Evolutionary conservation across 2,888 invertebrate species (phyloP).

Genomic region (Volucella zonaria): DNA sequence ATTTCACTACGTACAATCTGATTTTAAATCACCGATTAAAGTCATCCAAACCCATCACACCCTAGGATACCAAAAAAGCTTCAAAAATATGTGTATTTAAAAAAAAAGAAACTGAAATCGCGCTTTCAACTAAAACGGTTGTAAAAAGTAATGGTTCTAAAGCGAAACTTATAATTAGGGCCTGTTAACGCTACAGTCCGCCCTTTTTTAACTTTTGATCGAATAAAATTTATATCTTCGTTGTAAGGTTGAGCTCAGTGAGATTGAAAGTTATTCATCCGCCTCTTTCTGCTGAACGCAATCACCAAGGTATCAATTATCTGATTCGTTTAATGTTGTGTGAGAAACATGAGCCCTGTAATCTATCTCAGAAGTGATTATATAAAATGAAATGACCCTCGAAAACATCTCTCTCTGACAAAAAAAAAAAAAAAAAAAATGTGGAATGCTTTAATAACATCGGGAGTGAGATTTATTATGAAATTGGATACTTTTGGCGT

Average conservation of each 20-base stretch:
- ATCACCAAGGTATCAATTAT: conserved; percentile 65
- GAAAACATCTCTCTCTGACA: no score
- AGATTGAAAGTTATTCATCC: conserved; percentile 19
- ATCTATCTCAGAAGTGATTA: conserved; percentile 53
- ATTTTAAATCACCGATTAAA: no score
- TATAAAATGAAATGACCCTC: conserved; percentile 37
- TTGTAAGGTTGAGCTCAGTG: conserved; percentile 11
- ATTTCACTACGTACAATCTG: no score
- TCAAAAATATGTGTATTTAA: background rate
- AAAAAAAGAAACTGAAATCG: background rate
- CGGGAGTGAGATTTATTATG: conserved; percentile 38
- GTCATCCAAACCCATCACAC: background rate
- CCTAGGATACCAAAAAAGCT: background rate
- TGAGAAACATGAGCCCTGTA: conserved; percentile 65
- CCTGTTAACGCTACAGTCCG: conserved; percentile 59
- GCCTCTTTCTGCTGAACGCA: conserved; percentile 34
- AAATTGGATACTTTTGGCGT: conserved; percentile 35
- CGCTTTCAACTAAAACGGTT: background rate
- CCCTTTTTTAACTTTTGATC: conserved; percentile 58
- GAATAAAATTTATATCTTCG: conserved; percentile 47
- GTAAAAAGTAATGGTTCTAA: conserved; percentile 9
- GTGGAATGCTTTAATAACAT: conserved; percentile 41
- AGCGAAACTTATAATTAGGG: conserved; percentile 64
- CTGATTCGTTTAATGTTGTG: conserved; percentile 61
- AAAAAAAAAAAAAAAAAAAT: conserved; percentile 26